A percentile compares a stretch with the other conserved stretches of the same genome.
phyloP scores from a whole-genome alignment of 2,888 invertebrate genomes.

The Limnephilus auricula region DNA sequence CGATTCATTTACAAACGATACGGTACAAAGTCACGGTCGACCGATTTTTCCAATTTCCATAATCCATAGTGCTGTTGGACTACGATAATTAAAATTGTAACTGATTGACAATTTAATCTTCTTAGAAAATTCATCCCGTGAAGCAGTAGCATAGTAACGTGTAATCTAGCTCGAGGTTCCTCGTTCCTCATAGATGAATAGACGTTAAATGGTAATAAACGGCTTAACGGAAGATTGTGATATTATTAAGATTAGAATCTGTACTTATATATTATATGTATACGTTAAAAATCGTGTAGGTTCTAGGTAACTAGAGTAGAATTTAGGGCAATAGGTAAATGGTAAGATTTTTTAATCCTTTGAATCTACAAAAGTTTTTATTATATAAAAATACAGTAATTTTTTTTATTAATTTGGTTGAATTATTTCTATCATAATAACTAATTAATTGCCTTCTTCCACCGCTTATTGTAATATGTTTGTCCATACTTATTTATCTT shows the following conservation, averaged over 20 bases:
- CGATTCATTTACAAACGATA: no score
- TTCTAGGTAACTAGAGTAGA: neutral
- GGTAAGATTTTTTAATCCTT: no score
- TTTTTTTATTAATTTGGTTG: no score
- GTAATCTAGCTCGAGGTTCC: no score
- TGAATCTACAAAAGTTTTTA: no score
- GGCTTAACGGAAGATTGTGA: neutral
- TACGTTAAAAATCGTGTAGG: no score
- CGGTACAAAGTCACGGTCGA: neutral
- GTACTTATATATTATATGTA: neutral
- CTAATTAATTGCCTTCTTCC: no score
- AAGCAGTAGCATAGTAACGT: neutral
- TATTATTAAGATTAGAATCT: neutral
- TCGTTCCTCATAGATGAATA: neutral
- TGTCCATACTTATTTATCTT: no score
- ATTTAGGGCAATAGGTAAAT: neutral
- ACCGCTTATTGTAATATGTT: no score
- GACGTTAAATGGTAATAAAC: neutral
- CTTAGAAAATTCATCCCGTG: neutral
- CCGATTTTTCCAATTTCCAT: neutral
- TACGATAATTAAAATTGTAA: neutral
- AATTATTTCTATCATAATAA: no score
- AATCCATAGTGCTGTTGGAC: neutral
- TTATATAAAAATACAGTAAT: no score
- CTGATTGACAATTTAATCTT: neutral